Evolutionary conservation across 2,797 vertebrate genomes (phyloP).

Genomic region (Scleropages formosus): DNA sequence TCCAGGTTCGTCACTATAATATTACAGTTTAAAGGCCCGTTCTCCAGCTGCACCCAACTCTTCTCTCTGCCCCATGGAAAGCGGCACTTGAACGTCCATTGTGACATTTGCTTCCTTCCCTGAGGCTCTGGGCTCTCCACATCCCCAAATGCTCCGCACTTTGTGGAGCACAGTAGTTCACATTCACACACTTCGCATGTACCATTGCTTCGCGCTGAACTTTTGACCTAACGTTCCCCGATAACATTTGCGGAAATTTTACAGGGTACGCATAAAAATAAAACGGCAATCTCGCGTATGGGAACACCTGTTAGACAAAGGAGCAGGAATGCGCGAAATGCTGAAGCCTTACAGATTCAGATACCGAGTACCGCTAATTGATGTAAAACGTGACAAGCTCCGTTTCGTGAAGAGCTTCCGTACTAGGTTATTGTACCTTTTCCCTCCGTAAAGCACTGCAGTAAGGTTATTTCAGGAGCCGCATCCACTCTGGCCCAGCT

Average conservation of each 20-base stretch:
- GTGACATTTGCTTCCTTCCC: slow-evolving; percentile 45
- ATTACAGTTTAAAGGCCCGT: neutral
- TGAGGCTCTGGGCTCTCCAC: slow-evolving; percentile 44
- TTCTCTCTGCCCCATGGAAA: neutral
- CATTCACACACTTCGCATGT: slow-evolving; percentile 33
- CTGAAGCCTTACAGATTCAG: neutral
- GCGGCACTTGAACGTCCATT: slow-evolving; percentile 24
- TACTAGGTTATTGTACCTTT: slow-evolving; percentile 5
- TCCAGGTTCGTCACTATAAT: neutral
- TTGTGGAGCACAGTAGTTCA: slow-evolving; percentile 6
- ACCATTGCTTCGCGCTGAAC: slow-evolving; percentile 36
- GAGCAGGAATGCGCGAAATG: too few species aligned
- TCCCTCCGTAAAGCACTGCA: slow-evolving; percentile 10
- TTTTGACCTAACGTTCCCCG: slow-evolving; percentile 39
- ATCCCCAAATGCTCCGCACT: slow-evolving; percentile 24
- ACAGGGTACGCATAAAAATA: neutral
- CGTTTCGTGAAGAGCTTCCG: slow-evolving; percentile 2
- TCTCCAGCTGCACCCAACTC: neutral
- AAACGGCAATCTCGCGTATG: slow-evolving; percentile 3
- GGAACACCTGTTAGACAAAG: neutral
- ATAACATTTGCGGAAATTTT: slow-evolving; percentile 21
- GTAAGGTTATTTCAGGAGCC: slow-evolving; percentile 27
- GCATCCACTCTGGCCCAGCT: slow-evolving; percentile 30
- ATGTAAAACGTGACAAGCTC: neutral
- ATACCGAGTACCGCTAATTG: neutral